phyloP scores from a whole-genome alignment of 1,140 invertebrate species.

The Caenorhabditis latens region DNA sequence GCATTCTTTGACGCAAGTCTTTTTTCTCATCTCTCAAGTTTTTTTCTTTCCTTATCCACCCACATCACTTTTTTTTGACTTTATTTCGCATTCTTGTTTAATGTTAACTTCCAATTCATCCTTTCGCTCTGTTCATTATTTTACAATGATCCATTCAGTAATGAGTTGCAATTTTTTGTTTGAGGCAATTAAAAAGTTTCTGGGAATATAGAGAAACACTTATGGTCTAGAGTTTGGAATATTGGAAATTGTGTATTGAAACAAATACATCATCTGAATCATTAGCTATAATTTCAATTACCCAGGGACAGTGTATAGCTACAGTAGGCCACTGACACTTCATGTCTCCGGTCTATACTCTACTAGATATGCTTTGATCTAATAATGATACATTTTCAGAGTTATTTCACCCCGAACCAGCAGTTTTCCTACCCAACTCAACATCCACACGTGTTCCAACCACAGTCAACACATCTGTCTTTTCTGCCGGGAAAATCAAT shows the following conservation, averaged over 20 bases:
- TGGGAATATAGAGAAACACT: not conserved
- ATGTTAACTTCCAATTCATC: not conserved
- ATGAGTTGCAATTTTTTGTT: not conserved
- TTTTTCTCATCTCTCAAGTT: not conserved
- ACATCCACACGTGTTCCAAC: too few relatives aligned
- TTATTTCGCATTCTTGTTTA: not conserved
- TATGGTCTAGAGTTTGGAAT: not conserved
- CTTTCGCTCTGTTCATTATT: not conserved
- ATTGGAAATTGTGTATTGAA: not conserved
- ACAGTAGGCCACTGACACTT: too few relatives aligned
- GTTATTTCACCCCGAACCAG: not conserved
- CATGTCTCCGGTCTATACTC: too few relatives aligned
- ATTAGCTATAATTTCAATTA: too few relatives aligned
- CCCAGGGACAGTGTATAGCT: too few relatives aligned
- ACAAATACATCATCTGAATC: too few relatives aligned
- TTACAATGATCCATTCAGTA: not conserved
- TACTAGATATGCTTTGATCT: too few relatives aligned
- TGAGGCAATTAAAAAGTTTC: not conserved
- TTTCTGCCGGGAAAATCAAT: conserved; percentile 12
- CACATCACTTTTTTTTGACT: conserved; percentile 39
- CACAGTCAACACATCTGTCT: not conserved
- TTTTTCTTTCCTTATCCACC: conserved; percentile 23
- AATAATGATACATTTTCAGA: not conserved
- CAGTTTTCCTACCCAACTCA: not conserved
- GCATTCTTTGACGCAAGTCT: conserved; percentile 40